Evolutionary conservation across 2,797 vertebrate species (phyloP).

Genomic region (Muscicapa comitata): DNA sequence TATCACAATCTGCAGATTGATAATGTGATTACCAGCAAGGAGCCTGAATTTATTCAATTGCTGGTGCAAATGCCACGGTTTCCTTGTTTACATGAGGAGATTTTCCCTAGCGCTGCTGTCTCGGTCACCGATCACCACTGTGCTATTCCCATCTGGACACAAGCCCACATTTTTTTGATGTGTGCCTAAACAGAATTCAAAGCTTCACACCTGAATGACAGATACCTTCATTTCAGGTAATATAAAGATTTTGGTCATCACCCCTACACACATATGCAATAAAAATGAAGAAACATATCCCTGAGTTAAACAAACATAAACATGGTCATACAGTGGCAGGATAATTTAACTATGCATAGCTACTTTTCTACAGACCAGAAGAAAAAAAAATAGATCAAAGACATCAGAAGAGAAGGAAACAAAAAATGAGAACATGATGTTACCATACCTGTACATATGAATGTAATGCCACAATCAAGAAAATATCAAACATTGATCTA

Average conservation of each 20-base stretch:
- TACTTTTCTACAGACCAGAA: not conserved
- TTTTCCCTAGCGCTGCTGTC: not conserved
- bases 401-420: not conserved
- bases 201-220: not conserved
- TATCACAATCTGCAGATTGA: not conserved
- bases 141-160: not conserved
- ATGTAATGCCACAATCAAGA: not conserved
- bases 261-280: not conserved
- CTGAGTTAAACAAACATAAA: not conserved
- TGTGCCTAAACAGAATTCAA: not conserved
- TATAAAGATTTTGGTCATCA: not conserved
- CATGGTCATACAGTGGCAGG: accelerated
- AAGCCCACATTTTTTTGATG: not conserved
- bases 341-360: not conserved
- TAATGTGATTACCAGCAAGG: not conserved
- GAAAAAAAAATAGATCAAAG: not conserved
- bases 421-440: not conserved
- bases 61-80: not conserved
- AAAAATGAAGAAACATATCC: not conserved
- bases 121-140: not conserved
- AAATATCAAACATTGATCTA: not conserved
- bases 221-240: not conserved
- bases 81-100: not conserved
- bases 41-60: not conserved
- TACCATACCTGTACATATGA: not conserved